Base-by-base conservation (phyloP, 2,797 vertebrate species). In the Brachyrhaphis roseni region DNA sequence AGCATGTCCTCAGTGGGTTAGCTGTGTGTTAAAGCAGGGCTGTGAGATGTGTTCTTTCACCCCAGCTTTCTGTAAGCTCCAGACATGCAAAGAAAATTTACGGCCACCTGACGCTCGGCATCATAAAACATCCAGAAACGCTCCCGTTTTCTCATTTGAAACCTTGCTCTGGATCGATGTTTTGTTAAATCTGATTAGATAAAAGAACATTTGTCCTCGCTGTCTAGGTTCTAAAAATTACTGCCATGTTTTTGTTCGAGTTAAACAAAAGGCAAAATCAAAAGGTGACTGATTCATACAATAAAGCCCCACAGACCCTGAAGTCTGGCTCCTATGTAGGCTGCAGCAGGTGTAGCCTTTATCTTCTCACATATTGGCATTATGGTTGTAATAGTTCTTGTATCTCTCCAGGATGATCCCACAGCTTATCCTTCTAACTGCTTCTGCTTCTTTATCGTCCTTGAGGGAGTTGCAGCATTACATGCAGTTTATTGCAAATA, bases 391-490 rank as follows among this genome's bases (percentile, higher is more conserved):
- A 51, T 81, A 76, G 75, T 72, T 87, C 80, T 84, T 87, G 75
- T 12, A 16, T 82, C 74, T 77, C 64, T n/a, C 34, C 39, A 13
- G 47, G 51, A 70, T 23, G 12, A 47, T 18, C 59, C 13, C 2
- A 13, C 45, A n/a, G 62, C 39, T 55, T 15, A 31, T 18, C 46
- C 41, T 49, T 41, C 66, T 68, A 47, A 18, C 57, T 55, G 83
- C 53, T 55, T 74, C 28, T 49, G 11, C 71, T 45, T 74, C 59
- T 78, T 79, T 77, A 31, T 72, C 73, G 81, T 87, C 90, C 87
- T 90, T 88, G 82, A 92, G 84, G 86, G 84, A 78, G 72, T n/a
- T 79, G 51, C 28, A 20, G 88, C 84, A 87, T 91, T 72, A 84
- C 43, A 79, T 59, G 74, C 77, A 76, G 75, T 91, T 89, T 91